Evolutionary conservation across 2,888 invertebrate species (phyloP), one percentile per base, ranked within the genome.

Genomic region (Eurytoma adleriae): DNA sequence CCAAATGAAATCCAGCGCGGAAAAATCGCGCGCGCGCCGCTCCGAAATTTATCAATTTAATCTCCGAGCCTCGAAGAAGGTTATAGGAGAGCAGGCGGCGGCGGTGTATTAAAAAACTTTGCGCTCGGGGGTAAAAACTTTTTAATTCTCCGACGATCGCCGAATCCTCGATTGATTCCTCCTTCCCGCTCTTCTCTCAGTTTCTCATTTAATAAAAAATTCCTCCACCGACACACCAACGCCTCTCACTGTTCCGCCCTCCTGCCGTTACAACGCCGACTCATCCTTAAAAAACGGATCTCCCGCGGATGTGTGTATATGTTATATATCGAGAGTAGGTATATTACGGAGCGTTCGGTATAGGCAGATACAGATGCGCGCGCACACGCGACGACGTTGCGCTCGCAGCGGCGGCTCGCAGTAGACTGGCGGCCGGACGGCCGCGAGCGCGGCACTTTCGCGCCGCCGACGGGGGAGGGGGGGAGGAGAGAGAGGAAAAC

Each of bases 351-450:
- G 52, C 52, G 2, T 54, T 66, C n/a, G n/a, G n/a, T 10, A 1
- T 18, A 54, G 52, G 12, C 14, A 50, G 67, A 2, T 54, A 12
- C 16, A 24, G 30, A 3, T 3, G 56, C 73, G 30, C 24, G 16
- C n/a, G 12, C 50, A 57, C 61, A 52, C 57, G 30, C 68, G 75
- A 13, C 27, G 72, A 72, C 54, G 78, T 54, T 72, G 64, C 79
- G 74, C 69, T 24, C 70, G 70, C 74, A 69, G 64, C 64, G 79
- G 66, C 57, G 79, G 64, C 74, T 74, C 69, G 74, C 69, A 61
- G 79, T 74, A 62, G 79, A 79, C 79, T 79, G 78, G 66, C 66
- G 30, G 7, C 48, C 16, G 16, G 27, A 3, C 14, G 20, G 57
- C 66, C 16, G 59, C 1, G 50, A 24, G 56, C 18, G 68, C 66